Base-by-base conservation (phyloP, 1,140 invertebrate species). In the Lordiphosa clarofinis region DNA sequence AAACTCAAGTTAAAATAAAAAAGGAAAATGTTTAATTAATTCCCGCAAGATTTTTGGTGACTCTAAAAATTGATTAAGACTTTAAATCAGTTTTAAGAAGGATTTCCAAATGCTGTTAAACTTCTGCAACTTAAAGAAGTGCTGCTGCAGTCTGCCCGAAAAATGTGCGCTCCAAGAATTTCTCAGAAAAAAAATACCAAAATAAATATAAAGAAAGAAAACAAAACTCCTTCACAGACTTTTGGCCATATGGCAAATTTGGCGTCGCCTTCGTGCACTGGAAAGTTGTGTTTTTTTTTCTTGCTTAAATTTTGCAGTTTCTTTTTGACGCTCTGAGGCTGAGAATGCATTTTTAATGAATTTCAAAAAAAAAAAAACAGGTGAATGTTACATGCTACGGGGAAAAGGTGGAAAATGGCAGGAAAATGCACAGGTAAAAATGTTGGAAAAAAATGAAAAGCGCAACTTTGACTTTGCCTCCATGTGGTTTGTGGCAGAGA, bases 331-430 rank as follows among this genome's bases (percentile, higher is more conserved):
- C 43, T 67, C 53, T 57, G 50, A 55, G 59, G 64, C 64, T 56
- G 53, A 54, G 68, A 73, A 69, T 73, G 69, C 69, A 73, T 73
- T 73, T 73, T 73, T 73, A 73, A 73, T 73, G 69, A 73, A 70
- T 73, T 67, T 66, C 56, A 7, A 9, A 37, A 33, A 58, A 47
- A 69, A 8, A 33, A 11, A 46, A 46, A 1, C 12, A 73, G 69
- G 69, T 70, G 66, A 70, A 73, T 59, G 66, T 64, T 59, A 59
- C 69, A 52, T 64, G 52, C 52, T 40, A 60, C 46, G 31, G 55
- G 42, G 55, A 52, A 28, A 42, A 52, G 31, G 46, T 38, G 38
- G 39, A 48, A 59, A 65, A 53, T 24, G 39, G 12, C 31, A 54
- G 42, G 24, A 63, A 56, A 56, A 37, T 37, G 52, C 35, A 44